phyloP scores from a whole-genome alignment of 2,797 vertebrate species.

The Etheostoma nigrum region DNA sequence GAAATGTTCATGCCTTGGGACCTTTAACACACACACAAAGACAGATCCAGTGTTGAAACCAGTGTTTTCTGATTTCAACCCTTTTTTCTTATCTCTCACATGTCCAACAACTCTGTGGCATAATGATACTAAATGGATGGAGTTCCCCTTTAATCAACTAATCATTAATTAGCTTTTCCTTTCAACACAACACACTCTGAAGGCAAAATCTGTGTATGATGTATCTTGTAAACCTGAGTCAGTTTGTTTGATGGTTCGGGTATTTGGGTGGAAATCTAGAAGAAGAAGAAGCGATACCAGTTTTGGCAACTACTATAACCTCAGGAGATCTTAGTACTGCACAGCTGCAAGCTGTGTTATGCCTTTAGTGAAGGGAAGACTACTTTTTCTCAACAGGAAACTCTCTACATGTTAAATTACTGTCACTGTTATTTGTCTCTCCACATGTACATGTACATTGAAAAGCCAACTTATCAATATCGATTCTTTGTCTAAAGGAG shows the following conservation, averaged over 20 bases:
- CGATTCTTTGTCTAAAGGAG: not conserved
- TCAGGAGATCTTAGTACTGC: conserved; percentile 32
- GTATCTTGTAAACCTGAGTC: not conserved
- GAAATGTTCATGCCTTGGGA: too few relatives aligned
- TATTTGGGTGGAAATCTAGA: conserved; percentile 13
- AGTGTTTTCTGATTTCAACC: too few relatives aligned
- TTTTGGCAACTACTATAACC: conserved; percentile 25
- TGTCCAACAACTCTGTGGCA: not conserved
- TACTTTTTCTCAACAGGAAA: conserved; percentile 38
- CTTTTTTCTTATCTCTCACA: too few relatives aligned
- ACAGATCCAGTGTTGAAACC: too few relatives aligned
- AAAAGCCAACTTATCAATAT: not conserved
- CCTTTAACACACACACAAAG: too few relatives aligned
- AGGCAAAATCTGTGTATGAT: not conserved
- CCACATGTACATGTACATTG: not conserved
- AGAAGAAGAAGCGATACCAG: conserved; percentile 60
- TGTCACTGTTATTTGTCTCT: not conserved
- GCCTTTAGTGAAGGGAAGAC: not conserved
- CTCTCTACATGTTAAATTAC: not conserved
- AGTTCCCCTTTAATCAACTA: not conserved
- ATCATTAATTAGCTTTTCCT: not conserved
- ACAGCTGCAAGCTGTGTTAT: conserved; percentile 46
- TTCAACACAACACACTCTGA: not conserved
- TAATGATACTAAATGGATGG: not conserved
- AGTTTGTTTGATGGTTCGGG: conserved; percentile 1